Base-by-base conservation (phyloP, 2,797 vertebrate species). In the Delichon dasypus region DNA sequence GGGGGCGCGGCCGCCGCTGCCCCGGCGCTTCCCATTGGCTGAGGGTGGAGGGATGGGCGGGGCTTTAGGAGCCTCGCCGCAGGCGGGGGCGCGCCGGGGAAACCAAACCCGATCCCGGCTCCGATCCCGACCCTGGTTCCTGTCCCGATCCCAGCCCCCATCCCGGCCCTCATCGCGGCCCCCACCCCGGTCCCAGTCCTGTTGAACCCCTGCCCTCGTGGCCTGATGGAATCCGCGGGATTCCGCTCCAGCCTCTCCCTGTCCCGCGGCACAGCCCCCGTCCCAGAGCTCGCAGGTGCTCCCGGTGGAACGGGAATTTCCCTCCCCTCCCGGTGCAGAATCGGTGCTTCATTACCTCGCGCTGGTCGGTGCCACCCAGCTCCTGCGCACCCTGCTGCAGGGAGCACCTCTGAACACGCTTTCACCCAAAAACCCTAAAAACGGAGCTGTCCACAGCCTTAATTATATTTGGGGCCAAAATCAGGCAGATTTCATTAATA, bases 31-130 rank as follows among this genome's bases (percentile, higher is more conserved):
- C 0, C 36, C 25, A 92, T 83, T 90, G 92, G 92, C 23, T 64
- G 32, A 1, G 1, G 1, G 1, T 25, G 3, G 8, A 10, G 36
- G 20, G 18, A 4, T 8, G 2, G 7, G 51, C 30, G 12, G 2
- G 10, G 22, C 9, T 25, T 34, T 19, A 21, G 3, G 45, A 21
- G 26, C 40, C 21, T 4, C 13, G 27, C 50, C 16, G 50, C 13
- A 25, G 61, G 42, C 27, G 11, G n/a, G 62, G n/a, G 17, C 27
- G 51, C 17, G n/a, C n/a, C 42, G 16, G 5, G 23, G 17, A 5
- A 3, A 9, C 2, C 13, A 5, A 45, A 20, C 21, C 7, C 7
- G 5, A 2, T 6, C 42, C 30, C 25, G 10, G 0, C 15, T 5
- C 5, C 44, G 8, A 45, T 45, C 44, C 44, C 13, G 3, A 3